Conservation (phyloP, 2,888 invertebrate genomes). For the Parochlus steinenii region DNA sequence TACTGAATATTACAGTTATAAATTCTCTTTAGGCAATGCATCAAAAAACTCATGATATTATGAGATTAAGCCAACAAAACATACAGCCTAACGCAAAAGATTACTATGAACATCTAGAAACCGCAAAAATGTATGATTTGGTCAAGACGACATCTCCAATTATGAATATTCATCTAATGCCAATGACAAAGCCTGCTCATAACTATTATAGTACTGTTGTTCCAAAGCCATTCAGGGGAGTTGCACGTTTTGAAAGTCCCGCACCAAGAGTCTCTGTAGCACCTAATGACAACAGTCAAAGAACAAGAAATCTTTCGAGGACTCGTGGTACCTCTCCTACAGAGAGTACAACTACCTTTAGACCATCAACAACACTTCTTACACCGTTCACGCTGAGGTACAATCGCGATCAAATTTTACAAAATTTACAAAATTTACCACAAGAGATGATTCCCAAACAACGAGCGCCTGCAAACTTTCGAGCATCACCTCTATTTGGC, state of each 20-base stretch:
- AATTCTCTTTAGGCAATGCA: no score
- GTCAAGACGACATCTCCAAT: background rate
- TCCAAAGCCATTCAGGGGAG: background rate
- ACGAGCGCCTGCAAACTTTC: slow-evolving; percentile 1
- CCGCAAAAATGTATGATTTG: background rate
- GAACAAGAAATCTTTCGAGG: background rate
- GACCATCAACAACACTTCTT: background rate
- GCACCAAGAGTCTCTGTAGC: background rate
- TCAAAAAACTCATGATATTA: no score
- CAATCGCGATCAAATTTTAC: background rate
- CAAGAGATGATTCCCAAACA: background rate
- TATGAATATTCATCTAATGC: background rate
- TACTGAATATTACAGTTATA: no score
- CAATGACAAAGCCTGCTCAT: background rate
- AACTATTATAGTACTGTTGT: no score
- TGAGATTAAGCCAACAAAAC: no score
- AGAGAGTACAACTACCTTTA: background rate
- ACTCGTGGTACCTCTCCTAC: background rate
- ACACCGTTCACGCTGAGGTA: background rate
- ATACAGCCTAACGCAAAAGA: no score
- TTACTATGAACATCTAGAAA: background rate
- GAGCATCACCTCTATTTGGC: slow-evolving; percentile 4
- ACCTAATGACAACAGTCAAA: background rate
- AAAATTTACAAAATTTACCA: background rate
- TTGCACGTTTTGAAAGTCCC: background rate